Evolutionary conservation across 2,797 vertebrate species (phyloP).

Genomic region (Tragelaphus eurycerus): DNA sequence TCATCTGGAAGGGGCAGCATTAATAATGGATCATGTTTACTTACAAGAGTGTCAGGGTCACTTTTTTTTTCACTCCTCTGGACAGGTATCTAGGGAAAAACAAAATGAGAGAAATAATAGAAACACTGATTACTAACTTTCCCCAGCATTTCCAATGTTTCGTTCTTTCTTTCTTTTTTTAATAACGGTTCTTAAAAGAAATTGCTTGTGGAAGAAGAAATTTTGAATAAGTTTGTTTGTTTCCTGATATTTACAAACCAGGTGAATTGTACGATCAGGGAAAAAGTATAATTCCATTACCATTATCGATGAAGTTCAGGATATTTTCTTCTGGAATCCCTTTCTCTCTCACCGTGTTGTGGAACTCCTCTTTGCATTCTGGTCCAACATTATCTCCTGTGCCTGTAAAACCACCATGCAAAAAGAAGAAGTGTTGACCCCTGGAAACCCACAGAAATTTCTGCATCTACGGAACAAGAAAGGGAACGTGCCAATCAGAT

Average conservation of each 20-base stretch:
- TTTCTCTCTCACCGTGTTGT: fast-evolving
- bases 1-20: background rate
- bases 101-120: background rate
- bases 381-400: fast-evolving
- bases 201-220: background rate
- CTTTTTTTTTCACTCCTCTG: fast-evolving
- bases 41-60: fast-evolving
- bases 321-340: background rate
- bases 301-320: background rate
- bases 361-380: background rate
- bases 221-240: background rate
- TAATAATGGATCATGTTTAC: background rate
- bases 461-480: background rate
- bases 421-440: background rate
- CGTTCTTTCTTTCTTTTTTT: fast-evolving
- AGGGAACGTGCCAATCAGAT: background rate
- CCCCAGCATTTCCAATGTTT: background rate
- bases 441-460: background rate
- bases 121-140: background rate
- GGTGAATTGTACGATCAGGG: background rate
- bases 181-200: background rate
- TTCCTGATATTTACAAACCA: background rate
- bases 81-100: background rate
- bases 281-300: background rate
- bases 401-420: background rate